Conservation (phyloP, 2,797 vertebrate species). For the Caiman crocodilus region DNA sequence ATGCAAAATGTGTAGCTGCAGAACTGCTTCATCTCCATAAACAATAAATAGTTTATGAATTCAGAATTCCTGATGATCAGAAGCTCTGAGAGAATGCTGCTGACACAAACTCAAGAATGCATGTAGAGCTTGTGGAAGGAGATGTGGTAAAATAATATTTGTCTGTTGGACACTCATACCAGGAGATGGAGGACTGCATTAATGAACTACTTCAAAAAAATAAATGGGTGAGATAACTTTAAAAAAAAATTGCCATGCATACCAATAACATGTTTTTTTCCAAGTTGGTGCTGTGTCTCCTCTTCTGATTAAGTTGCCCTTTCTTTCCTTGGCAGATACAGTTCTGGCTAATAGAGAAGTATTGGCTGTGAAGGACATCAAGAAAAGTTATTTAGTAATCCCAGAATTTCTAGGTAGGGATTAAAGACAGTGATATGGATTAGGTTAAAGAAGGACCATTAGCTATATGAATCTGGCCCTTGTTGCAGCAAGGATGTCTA, state of each 20-base stretch:
- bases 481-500: not conserved
- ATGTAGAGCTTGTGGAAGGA: not conserved
- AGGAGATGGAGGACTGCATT: too few relatives aligned
- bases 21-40: not conserved
- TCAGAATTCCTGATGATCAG: not conserved
- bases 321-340: accelerated
- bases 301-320: not conserved
- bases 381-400: not conserved
- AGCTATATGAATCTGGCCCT: not conserved
- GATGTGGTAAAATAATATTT: too few relatives aligned
- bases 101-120: not conserved
- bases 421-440: not conserved
- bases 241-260: too few relatives aligned
- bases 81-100: too few relatives aligned
- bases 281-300: not conserved
- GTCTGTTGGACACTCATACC: too few relatives aligned
- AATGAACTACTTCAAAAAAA: too few relatives aligned
- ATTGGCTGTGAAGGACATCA: too few relatives aligned
- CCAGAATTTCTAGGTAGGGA: accelerated
- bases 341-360: not conserved
- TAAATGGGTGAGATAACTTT: too few relatives aligned
- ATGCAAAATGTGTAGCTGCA: not conserved
- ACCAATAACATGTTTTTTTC: too few relatives aligned
- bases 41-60: not conserved
- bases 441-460: not conserved